These are phyloP conservation scores for Araneus ventricosus DNA, from an alignment of 1,140 invertebrate species.

Conservation along the genomic window DNA sequence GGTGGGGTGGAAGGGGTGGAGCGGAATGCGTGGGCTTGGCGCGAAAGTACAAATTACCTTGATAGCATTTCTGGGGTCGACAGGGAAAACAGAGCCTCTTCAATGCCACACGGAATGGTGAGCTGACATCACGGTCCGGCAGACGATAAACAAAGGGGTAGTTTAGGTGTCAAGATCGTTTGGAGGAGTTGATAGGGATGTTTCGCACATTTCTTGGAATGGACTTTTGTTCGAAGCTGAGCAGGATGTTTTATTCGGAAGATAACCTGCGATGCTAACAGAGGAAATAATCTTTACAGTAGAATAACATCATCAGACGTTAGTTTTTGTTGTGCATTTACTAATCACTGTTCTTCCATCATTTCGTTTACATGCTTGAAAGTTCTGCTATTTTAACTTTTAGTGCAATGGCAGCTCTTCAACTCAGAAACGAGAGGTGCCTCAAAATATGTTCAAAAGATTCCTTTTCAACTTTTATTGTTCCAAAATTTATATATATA, in stretches of 20 bases:
- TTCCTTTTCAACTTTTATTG: no score
- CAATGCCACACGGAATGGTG: background rate
- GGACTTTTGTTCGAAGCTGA: background rate
- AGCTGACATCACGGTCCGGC: background rate
- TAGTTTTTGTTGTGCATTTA: no score
- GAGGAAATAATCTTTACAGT: no score
- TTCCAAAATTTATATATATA: no score
- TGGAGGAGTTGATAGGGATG: background rate
- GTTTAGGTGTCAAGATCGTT: conserved; percentile 6
- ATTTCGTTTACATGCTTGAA: no score
- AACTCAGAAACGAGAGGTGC: no score
- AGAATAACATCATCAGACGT: no score
- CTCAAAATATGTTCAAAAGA: no score
- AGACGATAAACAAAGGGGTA: background rate
- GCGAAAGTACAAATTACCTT: conserved; percentile 25
- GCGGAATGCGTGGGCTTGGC: conserved; percentile 5
- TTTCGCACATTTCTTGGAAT: background rate
- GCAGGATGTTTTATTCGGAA: background rate
- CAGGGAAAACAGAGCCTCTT: background rate
- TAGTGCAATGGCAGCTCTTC: no score
- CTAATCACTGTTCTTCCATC: no score
- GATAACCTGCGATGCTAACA: no score
- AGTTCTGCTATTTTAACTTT: no score
- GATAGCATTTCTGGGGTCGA: background rate
- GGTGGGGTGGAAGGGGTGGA: background rate